phyloP scores from a whole-genome alignment of 2,888 invertebrate genomes.

The Troides helena region DNA sequence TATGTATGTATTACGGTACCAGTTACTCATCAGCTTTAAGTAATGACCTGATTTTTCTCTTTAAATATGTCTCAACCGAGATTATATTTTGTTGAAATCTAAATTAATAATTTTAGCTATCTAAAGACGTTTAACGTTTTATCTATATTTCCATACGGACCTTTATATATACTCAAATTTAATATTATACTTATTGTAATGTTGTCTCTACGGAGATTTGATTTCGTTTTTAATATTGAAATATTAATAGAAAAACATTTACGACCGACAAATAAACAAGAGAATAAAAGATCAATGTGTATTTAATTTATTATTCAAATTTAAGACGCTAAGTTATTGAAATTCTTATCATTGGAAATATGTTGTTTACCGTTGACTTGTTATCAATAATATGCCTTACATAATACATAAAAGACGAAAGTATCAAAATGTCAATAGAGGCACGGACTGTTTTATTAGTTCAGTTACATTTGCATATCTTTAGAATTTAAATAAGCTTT shows the following conservation, averaged over 20 bases:
- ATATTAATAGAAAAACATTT: neutral
- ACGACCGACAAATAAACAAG: neutral
- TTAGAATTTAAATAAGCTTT: neutral
- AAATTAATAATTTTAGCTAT: too few species aligned
- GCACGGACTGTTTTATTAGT: neutral
- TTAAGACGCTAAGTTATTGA: neutral
- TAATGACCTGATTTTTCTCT: too few species aligned
- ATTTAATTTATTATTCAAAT: neutral
- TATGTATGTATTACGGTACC: too few species aligned
- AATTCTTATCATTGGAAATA: neutral
- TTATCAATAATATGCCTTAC: neutral
- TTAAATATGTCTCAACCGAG: too few species aligned
- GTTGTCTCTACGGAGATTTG: neutral
- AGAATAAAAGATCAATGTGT: neutral
- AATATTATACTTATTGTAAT: too few species aligned
- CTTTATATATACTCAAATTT: too few species aligned
- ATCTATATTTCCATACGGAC: too few species aligned
- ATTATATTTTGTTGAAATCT: too few species aligned
- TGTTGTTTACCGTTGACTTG: neutral
- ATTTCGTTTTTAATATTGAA: neutral
- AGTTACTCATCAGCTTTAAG: too few species aligned
- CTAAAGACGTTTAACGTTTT: too few species aligned
- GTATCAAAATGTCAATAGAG: neutral
- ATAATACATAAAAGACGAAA: neutral
- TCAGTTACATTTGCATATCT: neutral